These are phyloP conservation scores for Phasia obesa DNA, from an alignment of 2,888 invertebrate species.

Conservation along the genomic window DNA sequence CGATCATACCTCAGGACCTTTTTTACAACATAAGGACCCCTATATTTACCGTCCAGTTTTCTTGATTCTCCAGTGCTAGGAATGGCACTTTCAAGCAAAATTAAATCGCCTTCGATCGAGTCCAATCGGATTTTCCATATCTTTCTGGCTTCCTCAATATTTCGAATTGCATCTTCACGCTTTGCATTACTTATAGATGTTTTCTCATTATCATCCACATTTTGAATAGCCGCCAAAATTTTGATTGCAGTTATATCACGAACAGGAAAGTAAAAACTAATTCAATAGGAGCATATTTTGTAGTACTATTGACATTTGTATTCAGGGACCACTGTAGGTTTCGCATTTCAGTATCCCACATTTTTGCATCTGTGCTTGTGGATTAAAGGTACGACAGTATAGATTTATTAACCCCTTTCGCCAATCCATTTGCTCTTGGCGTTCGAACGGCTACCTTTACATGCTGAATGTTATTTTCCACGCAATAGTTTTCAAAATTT, in stretches of 20 bases:
- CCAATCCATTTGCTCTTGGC: slow-evolving; percentile 39
- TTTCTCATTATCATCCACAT: slow-evolving; percentile 8
- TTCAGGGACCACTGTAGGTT: slow-evolving; percentile 53
- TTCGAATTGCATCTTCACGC: too few species aligned
- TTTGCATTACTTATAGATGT: neutral
- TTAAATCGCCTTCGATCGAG: too few species aligned
- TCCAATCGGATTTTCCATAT: too few species aligned
- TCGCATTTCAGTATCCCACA: slow-evolving; percentile 37
- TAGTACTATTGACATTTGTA: slow-evolving; percentile 27
- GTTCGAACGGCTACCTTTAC: slow-evolving; percentile 57
- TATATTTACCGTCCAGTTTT: slow-evolving; percentile 40
- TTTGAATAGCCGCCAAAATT: slow-evolving; percentile 46
- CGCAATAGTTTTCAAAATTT: slow-evolving; percentile 31
- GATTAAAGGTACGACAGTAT: slow-evolving; percentile 32
- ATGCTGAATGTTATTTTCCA: too few species aligned
- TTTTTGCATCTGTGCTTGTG: neutral
- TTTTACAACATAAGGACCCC: slow-evolving; percentile 43
- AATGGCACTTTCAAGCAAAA: too few species aligned
- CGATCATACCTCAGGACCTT: slow-evolving; percentile 48
- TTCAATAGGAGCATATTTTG: slow-evolving; percentile 45
- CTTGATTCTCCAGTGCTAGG: slow-evolving; percentile 55
- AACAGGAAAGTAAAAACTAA: slow-evolving; percentile 39
- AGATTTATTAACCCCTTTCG: slow-evolving; percentile 49
- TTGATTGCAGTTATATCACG: slow-evolving; percentile 51
- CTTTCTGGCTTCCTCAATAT: slow-evolving; percentile 38